Evolutionary conservation across 2,113 vertebrate genomes (phyloP).

Genomic region (Myotis davidii): DNA sequence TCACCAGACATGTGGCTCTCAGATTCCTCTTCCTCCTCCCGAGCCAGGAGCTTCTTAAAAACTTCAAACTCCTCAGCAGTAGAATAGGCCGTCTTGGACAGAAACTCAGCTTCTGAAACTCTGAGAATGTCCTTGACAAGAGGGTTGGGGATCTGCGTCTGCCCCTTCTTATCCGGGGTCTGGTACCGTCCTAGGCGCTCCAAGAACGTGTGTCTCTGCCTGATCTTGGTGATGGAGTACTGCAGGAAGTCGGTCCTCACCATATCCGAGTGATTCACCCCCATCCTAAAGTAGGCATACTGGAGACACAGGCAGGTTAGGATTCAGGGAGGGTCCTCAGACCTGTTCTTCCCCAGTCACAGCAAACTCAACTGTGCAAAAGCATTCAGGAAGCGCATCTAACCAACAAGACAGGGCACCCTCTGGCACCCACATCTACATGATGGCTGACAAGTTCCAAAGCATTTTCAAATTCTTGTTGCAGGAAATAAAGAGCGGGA

Average conservation of each 20-base stretch:
- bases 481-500: neutral
- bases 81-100: conserved; percentile 85
- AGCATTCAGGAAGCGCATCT: neutral
- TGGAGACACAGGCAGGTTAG: conserved; percentile 76
- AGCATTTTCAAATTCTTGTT: neutral
- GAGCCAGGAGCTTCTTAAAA: conserved; percentile 90
- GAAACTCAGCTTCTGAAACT: conserved; percentile 84
- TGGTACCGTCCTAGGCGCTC: conserved; percentile 93
- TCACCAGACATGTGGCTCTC: neutral
- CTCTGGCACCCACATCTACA: rapidly evolving
- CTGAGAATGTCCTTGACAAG: conserved; percentile 87
- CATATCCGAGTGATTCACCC: conserved; percentile 90
- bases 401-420: rapidly evolving
- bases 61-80: conserved; percentile 90
- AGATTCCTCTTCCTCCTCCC: conserved; percentile 83
- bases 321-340: neutral
- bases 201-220: conserved; percentile 91
- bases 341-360: neutral
- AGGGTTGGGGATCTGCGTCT: conserved; percentile 89
- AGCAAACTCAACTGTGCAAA: neutral
- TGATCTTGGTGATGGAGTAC: conserved; percentile 86
- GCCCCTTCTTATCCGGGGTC: conserved; percentile 93
- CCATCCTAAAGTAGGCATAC: conserved; percentile 98
- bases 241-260: conserved; percentile 87
- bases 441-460: neutral